A percentile compares a stretch with the other conserved stretches of the same genome.
Conservation (phyloP, 1,140 invertebrate genomes). For the Drosophila bocki region DNA sequence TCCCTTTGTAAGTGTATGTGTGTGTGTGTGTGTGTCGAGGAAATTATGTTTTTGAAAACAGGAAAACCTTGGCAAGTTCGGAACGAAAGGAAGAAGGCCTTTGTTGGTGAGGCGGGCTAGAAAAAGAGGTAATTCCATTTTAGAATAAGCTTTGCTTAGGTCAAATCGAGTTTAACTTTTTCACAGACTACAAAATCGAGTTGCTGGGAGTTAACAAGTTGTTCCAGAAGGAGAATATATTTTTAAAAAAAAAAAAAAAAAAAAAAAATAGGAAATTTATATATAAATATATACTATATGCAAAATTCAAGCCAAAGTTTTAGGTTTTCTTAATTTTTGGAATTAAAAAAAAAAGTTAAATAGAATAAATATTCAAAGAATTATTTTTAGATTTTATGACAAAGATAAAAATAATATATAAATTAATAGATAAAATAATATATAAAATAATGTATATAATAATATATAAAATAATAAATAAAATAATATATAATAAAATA, state of each 20-base stretch:
- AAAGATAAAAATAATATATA: too few species aligned
- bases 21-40: slow-evolving; percentile 30
- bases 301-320: not conserved
- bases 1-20: slow-evolving; percentile 30
- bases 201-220: slow-evolving; percentile 1
- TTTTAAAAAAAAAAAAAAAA: not conserved
- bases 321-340: too few species aligned
- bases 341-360: too few species aligned
- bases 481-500: too few species aligned
- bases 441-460: too few species aligned
- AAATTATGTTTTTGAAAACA: slow-evolving; percentile 61
- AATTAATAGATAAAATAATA: too few species aligned
- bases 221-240: not conserved
- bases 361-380: too few species aligned
- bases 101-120: not conserved
- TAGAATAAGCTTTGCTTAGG: slow-evolving; percentile 34
- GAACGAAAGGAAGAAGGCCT: not conserved
- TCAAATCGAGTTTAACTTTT: slow-evolving; percentile 39
- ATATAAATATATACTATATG: too few species aligned
- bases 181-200: slow-evolving; percentile 7
- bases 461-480: too few species aligned
- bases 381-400: too few species aligned
- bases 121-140: slow-evolving; percentile 38
- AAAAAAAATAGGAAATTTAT: not conserved
- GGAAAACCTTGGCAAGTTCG: slow-evolving; percentile 44